These are phyloP conservation scores for Camelus dromedarius DNA, from an alignment of 2,113 vertebrate species.

Conservation along the genomic window DNA sequence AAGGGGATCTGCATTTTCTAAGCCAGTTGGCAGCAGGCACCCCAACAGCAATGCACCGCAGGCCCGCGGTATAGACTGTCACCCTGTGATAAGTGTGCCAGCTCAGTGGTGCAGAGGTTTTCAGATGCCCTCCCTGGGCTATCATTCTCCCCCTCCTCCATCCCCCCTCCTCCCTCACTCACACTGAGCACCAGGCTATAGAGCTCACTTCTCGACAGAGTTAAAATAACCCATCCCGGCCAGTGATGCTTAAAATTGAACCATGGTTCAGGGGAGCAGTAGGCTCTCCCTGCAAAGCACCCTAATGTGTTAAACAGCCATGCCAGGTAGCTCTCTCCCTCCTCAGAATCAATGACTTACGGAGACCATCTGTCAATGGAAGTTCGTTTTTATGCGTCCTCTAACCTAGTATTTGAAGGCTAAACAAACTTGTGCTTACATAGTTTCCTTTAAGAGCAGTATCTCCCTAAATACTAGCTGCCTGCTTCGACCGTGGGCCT, in stretches of 20 bases:
- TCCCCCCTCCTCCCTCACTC: conserved; percentile 20
- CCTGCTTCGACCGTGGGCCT: neutral
- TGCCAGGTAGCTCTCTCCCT: conserved; percentile 79
- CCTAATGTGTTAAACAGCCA: conserved; percentile 87
- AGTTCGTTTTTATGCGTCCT: conserved; percentile 81
- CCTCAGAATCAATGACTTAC: conserved; percentile 79
- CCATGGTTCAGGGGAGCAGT: conserved; percentile 86
- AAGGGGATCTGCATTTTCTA: conserved; percentile 66
- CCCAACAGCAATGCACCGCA: conserved; percentile 53
- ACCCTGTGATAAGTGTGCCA: conserved; percentile 73
- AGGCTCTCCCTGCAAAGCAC: conserved; percentile 85
- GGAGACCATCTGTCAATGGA: conserved; percentile 85
- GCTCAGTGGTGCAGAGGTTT: conserved; percentile 75
- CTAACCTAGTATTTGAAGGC: conserved; percentile 77
- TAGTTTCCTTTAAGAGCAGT: conserved; percentile 53
- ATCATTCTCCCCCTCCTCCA: conserved; percentile 67
- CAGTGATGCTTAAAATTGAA: conserved; percentile 90
- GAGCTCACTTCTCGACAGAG: conserved; percentile 81
- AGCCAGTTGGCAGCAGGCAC: conserved; percentile 64
- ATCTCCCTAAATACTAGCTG: neutral
- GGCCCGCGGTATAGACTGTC: conserved; percentile 62
- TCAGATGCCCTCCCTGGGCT: conserved; percentile 80
- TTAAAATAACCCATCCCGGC: conserved; percentile 84
- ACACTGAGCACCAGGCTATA: conserved; percentile 71
- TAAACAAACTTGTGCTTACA: conserved; percentile 67